Percentiles rank a stretch among this genome's conserved stretches.
phyloP scores from a whole-genome alignment of 2,797 vertebrate species.

The Anguilla marmorata region DNA sequence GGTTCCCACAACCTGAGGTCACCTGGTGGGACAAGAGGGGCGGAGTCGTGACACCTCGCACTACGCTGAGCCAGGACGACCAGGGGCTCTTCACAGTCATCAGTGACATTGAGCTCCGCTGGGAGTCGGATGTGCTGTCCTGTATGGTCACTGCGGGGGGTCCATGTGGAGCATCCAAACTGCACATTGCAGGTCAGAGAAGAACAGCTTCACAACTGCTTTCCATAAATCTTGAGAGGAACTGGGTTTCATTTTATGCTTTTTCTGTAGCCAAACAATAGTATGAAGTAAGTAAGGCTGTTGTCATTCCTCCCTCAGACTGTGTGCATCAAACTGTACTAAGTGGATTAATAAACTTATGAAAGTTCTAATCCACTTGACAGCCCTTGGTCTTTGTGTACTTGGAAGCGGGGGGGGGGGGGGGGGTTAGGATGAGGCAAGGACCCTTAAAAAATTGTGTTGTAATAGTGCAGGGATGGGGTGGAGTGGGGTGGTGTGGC shows the following conservation, averaged over 20 bases:
- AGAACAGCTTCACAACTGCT: background rate
- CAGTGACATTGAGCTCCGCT: background rate
- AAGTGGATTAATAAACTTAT: background rate
- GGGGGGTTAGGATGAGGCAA: too few relatives aligned
- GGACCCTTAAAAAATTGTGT: too few relatives aligned
- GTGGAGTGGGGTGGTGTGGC: too few relatives aligned
- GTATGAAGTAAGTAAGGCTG: background rate
- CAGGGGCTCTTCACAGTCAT: slow-evolving; percentile 3
- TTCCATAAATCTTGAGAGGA: background rate
- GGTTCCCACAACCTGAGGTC: slow-evolving; percentile 5
- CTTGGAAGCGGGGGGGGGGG: too few relatives aligned
- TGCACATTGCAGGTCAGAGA: slow-evolving; percentile 13
- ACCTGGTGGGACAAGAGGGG: slow-evolving; percentile 16
- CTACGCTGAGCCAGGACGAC: background rate
- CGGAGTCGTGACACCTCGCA: background rate
- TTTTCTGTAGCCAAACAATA: background rate
- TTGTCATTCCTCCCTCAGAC: background rate
- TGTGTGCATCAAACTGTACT: background rate
- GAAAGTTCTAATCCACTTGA: background rate
- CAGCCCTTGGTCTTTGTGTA: background rate
- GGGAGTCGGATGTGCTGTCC: background rate
- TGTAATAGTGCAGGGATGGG: too few relatives aligned
- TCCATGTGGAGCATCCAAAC: background rate
- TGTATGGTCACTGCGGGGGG: slow-evolving; percentile 6
- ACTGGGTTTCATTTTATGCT: background rate